Base-by-base conservation (phyloP, 1,140 invertebrate species). In the Caenorhabditis inopinata region DNA sequence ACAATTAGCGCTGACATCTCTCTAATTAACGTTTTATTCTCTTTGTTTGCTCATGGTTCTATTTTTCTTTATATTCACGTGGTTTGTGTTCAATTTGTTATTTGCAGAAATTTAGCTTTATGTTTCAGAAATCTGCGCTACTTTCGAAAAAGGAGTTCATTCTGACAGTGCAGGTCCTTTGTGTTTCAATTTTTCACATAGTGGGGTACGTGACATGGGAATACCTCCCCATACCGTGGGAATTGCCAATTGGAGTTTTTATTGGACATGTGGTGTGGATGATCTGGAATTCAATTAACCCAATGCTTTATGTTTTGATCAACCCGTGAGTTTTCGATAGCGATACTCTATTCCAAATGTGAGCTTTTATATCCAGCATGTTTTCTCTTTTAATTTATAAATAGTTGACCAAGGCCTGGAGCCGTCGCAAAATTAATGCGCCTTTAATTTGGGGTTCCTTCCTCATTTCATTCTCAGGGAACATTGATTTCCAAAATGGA, bases 251-350 rank as follows among this genome's bases (percentile, higher is more conserved):
- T 21, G 53, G 27, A 35, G 53, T 53, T 1, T 78, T 78, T 53
- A 38, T 78, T 53, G 53, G 76, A 35, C 76, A 78, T 27, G 49
- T 78, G 35, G 51, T 78, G 14, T 78, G 76, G 76, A 78, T 78
- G 76, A 12, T 78, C 27, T 78, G 76, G 76, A 78, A 78, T 62
- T 25, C 76, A 51, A 78, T 78, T 23, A 78, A 49, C 42, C 51
- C 76, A 32, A 42, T 78, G 49, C 38, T 78, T n/a, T 53, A 78
- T 49, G 76, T 78, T 7, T 14, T 49, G 0, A 78, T 78, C 21
- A 78, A 53, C 42, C 76, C 76, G 76, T 78, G 27, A 38, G 58
- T 68, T 68, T 68, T 32, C 16, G 23, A 53, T n/a, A n/a, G n/a
- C n/a, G n/a, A n/a, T n/a, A n/a, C n/a, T n/a, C n/a, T n/a, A n/a